Percentiles rank a stretch among this genome's conserved stretches.
Conservation (phyloP, 2,888 invertebrate species). For the Venustoraphidia nigricollis region DNA sequence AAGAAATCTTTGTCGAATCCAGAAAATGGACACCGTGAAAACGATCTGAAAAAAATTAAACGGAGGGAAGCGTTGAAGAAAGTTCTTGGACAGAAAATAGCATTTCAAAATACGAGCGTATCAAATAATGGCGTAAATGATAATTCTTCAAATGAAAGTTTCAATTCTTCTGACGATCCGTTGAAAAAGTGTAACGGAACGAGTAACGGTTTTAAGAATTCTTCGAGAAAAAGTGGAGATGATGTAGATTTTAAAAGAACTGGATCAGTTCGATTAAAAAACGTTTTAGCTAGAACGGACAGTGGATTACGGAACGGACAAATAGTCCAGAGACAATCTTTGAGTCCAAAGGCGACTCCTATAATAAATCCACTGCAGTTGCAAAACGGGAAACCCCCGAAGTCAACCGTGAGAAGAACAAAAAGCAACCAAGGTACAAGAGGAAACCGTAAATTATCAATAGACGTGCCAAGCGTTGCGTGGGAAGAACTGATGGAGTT, state of each 20-base stretch:
- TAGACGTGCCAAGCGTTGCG: constrained; percentile 20
- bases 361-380: background rate
- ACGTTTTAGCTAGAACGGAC: no score
- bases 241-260: background rate
- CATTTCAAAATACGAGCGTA: background rate
- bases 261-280: background rate
- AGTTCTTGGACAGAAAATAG: background rate
- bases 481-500: constrained; percentile 40
- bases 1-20: background rate
- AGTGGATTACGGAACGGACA: no score
- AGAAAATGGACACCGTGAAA: constrained; percentile 5
- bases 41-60: constrained; percentile 10
- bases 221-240: no score
- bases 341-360: no score
- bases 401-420: constrained; percentile 27
- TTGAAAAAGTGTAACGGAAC: background rate
- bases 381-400: background rate
- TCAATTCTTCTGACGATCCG: background rate
- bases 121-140: no score
- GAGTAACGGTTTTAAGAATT: no score
- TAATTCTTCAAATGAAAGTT: no score
- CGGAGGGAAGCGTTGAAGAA: constrained; percentile 9
- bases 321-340: no score
- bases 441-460: constrained; percentile 14
- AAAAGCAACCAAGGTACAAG: constrained; percentile 25